phyloP scores from a whole-genome alignment of 2,888 invertebrate genomes.

The Fragum whitleyi region DNA sequence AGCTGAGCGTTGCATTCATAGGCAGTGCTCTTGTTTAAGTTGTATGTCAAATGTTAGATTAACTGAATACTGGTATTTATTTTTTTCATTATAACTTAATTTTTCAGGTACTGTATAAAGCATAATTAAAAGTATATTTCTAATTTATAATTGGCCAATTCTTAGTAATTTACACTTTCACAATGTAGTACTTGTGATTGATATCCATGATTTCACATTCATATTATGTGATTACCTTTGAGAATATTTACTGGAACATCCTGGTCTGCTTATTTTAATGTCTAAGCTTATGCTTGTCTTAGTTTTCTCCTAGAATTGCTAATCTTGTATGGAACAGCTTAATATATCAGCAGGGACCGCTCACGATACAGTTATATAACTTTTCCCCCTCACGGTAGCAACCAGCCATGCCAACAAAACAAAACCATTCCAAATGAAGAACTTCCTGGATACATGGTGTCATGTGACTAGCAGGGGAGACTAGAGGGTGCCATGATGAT shows the following conservation, averaged over 20 bases:
- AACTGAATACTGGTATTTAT: too few relatives aligned
- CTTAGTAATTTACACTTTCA: too few relatives aligned
- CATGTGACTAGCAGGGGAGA: constrained; percentile 60
- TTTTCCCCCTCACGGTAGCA: constrained; percentile 47
- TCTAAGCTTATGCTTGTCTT: constrained; percentile 63
- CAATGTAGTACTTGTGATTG: too few relatives aligned
- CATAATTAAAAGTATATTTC: too few relatives aligned
- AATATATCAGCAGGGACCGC: constrained; percentile 57
- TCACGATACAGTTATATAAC: constrained; percentile 42
- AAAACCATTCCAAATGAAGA: constrained; percentile 59
- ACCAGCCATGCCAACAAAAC: constrained; percentile 44
- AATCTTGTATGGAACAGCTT: constrained; percentile 63
- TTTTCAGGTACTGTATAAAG: too few relatives aligned
- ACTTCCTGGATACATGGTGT: constrained; percentile 61
- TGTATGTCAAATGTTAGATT: too few relatives aligned
- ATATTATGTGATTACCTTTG: too few relatives aligned
- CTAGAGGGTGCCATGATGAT: constrained; percentile 50
- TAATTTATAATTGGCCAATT: too few relatives aligned
- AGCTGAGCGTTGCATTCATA: too few relatives aligned
- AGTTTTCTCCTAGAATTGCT: constrained; percentile 66
- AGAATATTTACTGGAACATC: neutral
- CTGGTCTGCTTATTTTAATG: constrained; percentile 24
- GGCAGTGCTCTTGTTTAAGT: too few relatives aligned
- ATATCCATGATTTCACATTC: too few relatives aligned
- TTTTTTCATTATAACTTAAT: too few relatives aligned